Base-by-base conservation (phyloP, 2,888 invertebrate genomes). In the Mythimna ferrago region DNA sequence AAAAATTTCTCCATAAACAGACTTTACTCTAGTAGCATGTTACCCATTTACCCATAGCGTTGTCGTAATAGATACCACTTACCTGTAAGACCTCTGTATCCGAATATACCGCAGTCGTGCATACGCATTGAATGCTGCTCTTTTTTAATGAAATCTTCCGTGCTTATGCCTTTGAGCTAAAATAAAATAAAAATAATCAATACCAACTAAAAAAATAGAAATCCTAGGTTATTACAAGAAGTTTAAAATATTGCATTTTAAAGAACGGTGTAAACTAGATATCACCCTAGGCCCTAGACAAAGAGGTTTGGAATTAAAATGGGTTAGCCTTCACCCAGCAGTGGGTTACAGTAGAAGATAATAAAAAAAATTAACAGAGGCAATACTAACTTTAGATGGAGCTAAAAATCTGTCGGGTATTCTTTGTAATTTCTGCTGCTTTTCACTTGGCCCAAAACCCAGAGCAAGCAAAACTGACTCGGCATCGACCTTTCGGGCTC, bases 401-500 rank as follows among this genome's bases (percentile, higher is more conserved):
- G 97, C 97, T 72, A 99, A 96, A 92, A 99, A 99, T 89, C 96
- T 93, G 80, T 95, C 97, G 5, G 99, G 99, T 93, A 99, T 98
- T 85, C 98, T 97, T 72, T 98, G 97, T 26, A 97, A 91, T 84
- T 97, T 97, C 88, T 97, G 97, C 67, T 97, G 97, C 76, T 97
- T 97, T 83, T 97, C 97, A 72, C 97, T 96, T 11, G 98, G 98
- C 0, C 98, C 98, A 92, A 98, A 98, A 16, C 98, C 98, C 70
- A 98, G 95, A 82, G 98, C 98, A 66, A 98, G 94, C 44, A 99
- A 96, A 71, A 99, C 97, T 70, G 98, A 98, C 91, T 99, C 99
- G 0, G 99, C 99, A 95, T 99, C 99, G 35, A 98, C 98, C 89
- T 97, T 98, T 56, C 99, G 97, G 26, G 98, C 97, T 86, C 98